Evolutionary conservation across 2,797 vertebrate species (phyloP).

Genomic region (Melanogrammus aeglefinus): DNA sequence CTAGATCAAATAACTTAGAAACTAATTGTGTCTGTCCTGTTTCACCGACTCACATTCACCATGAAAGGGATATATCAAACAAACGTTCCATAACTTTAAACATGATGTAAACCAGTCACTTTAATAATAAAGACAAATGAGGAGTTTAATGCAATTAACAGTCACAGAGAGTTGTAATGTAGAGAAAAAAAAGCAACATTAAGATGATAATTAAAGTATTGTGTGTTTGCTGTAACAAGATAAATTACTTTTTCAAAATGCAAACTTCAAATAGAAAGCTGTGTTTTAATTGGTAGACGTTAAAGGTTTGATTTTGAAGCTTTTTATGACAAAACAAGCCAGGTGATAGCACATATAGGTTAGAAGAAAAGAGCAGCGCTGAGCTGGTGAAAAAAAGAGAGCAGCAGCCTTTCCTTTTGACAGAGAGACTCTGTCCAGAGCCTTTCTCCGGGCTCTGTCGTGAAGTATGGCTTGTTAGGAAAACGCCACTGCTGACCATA

Average conservation of each 20-base stretch:
- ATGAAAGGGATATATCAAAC: neutral
- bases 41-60: neutral
- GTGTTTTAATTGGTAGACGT: neutral
- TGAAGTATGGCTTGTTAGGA: constrained; percentile 70
- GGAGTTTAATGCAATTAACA: neutral
- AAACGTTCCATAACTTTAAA: neutral
- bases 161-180: neutral
- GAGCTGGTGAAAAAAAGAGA: constrained; percentile 57
- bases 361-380: constrained; percentile 30
- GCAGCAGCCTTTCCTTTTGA: constrained; percentile 59
- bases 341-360: constrained; percentile 57
- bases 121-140: neutral
- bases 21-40: no score
- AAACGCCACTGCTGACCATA: constrained; percentile 73
- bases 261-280: neutral
- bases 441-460: constrained; percentile 54
- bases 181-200: neutral
- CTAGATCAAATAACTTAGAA: constrained; percentile 3
- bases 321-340: constrained; percentile 63
- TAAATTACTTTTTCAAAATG: neutral
- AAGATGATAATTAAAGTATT: neutral
- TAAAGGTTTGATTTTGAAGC: constrained; percentile 10
- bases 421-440: constrained; percentile 75
- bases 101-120: neutral
- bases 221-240: neutral